Evolutionary conservation across 2,888 invertebrate genomes (phyloP), one percentile per base, ranked within the genome.

Genomic region (Thalpophila matura): DNA sequence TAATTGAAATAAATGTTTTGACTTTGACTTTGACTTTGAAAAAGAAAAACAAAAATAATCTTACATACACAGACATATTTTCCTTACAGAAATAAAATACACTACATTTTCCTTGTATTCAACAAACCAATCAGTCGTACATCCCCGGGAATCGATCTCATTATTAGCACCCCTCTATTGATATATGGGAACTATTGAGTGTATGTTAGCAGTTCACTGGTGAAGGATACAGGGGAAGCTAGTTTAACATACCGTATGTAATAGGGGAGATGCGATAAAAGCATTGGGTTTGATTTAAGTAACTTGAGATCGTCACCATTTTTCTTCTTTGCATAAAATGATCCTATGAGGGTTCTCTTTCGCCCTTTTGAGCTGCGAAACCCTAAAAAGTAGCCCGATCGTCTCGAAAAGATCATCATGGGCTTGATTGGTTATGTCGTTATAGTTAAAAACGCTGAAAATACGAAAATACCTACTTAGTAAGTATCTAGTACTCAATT

Each of bases 121-220:
- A 53, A 47, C 55, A 46, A 57, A 42, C 22, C 38, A 26, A 61
- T 64, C 55, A 58, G 35, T 62, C 24, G 58, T 54, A 31, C 27
- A 35, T 9, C 27, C 20, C 37, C 22, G 38, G 47, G 61, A 79
- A 77, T 71, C 76, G 74, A 61, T 66, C 42, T 60, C 33, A 49
- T 59, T 73, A 81, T 79, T 78, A 79, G 61, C 71, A 50, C 72
- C 80, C 81, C 72, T 46, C 42, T 59, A 50, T 61, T 75, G 70
- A 72, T 63, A 51, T 57, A 80, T 78, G 55, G 68, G 60, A 54
- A 75, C 73, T 55, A 70, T 69, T 65, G 46, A 53, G 43, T 38
- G n/a, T 22, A 31, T 27, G 68, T 74, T 57, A 55, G 55, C 56
- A 57, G 74, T 61, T 74, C 42, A 50, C 22, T 53, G 7, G 31